Conservation (phyloP, 2,113 vertebrate genomes). For the Varanus komodoensis region DNA sequence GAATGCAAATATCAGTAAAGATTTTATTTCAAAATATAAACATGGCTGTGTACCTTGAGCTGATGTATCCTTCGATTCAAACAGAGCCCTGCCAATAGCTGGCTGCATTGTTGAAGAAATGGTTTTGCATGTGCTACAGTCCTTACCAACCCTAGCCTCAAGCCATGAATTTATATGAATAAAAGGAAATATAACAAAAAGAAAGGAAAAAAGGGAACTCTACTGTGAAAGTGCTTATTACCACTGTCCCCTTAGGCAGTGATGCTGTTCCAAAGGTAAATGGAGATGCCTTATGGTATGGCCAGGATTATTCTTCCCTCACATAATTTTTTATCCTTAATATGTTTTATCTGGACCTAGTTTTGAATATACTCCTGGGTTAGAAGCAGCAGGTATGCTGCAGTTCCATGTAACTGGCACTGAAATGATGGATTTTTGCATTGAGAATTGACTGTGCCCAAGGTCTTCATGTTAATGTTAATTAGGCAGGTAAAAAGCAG, state of each 20-base stretch:
- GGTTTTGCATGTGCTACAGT: background rate
- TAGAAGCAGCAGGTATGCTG: constrained; percentile 1
- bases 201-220: background rate
- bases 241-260: background rate
- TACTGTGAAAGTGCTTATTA: background rate
- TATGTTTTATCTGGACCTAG: background rate
- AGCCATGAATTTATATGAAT: background rate
- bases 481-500: constrained; percentile 26
- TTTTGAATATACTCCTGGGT: background rate
- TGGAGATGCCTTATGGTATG: too few relatives aligned
- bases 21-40: background rate
- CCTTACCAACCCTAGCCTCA: background rate
- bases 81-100: background rate
- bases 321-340: background rate
- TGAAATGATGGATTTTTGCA: constrained; percentile 1
- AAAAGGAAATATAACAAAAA: background rate
- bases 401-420: background rate
- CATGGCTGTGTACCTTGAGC: background rate
- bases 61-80: background rate
- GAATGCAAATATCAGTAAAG: background rate
- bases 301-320: background rate
- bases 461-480: constrained; percentile 20
- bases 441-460: constrained; percentile 5
- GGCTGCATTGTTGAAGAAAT: background rate
- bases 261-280: background rate